phyloP scores from a whole-genome alignment of 2,888 invertebrate genomes.

The Eubasilissa splendida region DNA sequence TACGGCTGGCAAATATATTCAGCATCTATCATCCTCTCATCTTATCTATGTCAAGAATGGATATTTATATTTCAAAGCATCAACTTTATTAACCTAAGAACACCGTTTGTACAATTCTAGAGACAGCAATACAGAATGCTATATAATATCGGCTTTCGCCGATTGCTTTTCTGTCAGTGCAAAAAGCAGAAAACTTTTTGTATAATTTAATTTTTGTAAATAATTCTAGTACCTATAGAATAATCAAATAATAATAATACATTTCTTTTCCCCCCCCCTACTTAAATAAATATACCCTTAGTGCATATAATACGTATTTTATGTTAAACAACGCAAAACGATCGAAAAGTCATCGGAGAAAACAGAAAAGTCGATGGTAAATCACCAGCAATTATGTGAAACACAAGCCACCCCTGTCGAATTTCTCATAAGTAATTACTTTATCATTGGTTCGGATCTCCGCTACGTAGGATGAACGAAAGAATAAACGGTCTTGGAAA shows the following conservation, averaged over 20 bases:
- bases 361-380: slow-evolving; percentile 31
- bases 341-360: not conserved
- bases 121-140: no score
- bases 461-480: slow-evolving; percentile 12
- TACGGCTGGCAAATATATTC: no score
- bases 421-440: slow-evolving; percentile 48
- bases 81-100: no score
- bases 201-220: no score
- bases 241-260: not conserved
- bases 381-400: slow-evolving; percentile 54
- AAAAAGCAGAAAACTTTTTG: no score
- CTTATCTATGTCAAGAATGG: no score
- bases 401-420: slow-evolving; percentile 47
- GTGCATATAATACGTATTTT: slow-evolving; percentile 13
- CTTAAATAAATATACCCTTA: not conserved
- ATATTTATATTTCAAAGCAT: no score
- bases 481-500: slow-evolving; percentile 10
- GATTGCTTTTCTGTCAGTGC: no score
- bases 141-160: no score
- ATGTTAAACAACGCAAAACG: slow-evolving; percentile 11
- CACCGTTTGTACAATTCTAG: no score
- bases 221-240: no score
- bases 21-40: no score
- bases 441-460: slow-evolving; percentile 42
- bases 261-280: not conserved